Evolutionary conservation across 2,888 invertebrate genomes (phyloP).

Genomic region (Lutraria lutraria): DNA sequence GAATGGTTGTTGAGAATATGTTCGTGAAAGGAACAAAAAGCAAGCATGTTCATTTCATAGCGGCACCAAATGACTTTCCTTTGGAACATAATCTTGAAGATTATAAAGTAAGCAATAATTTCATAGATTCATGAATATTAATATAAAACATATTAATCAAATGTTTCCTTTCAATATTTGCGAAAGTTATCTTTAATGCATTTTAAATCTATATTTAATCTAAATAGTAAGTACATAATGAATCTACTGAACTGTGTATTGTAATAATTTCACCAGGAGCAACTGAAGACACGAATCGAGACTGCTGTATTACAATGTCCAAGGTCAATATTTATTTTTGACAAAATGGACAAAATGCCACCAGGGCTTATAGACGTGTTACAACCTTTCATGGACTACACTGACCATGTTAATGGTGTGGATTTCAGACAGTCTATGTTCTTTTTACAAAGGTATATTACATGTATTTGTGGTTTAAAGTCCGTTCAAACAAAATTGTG

Average conservation of each 20-base stretch:
- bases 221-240: too few species aligned
- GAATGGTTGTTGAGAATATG: conserved; percentile 86
- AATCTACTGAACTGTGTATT: too few species aligned
- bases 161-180: background rate
- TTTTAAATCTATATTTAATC: too few species aligned
- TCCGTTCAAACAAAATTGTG: background rate
- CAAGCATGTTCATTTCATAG: conserved; percentile 92
- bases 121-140: background rate
- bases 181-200: too few species aligned
- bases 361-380: conserved; percentile 93
- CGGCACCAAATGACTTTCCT: conserved; percentile 94
- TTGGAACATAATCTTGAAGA: conserved; percentile 88
- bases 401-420: conserved; percentile 90
- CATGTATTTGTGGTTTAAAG: background rate
- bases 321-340: conserved; percentile 96
- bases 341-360: conserved; percentile 98
- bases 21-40: conserved; percentile 90
- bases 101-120: conserved; percentile 88
- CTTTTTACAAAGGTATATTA: conserved; percentile 91
- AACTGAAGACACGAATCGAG: conserved; percentile 88
- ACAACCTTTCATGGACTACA: conserved; percentile 95
- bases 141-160: background rate
- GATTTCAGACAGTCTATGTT: conserved; percentile 93
- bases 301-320: conserved; percentile 91
- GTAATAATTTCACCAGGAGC: conserved; percentile 73